Percentiles rank a stretch among this genome's conserved stretches.
Evolutionary conservation across 2,113 vertebrate species (phyloP).

Genomic region (Lepus timidus): DNA sequence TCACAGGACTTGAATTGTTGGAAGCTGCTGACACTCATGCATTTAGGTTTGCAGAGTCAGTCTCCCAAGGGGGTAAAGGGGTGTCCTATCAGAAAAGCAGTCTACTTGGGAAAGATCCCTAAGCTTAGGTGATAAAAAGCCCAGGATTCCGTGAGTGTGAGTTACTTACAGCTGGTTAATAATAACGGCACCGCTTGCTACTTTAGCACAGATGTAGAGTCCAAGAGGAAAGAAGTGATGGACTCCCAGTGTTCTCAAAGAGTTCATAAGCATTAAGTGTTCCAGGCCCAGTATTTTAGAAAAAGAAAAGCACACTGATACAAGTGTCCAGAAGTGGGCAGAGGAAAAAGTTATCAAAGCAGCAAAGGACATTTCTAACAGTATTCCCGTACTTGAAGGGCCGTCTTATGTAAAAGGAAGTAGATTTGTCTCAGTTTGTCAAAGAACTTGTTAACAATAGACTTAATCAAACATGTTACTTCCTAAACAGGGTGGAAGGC

Average conservation of each 20-base stretch:
- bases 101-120: not conserved
- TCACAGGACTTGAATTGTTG: not conserved
- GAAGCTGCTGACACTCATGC: not conserved
- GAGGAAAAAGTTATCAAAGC: not conserved
- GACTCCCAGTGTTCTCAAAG: not conserved
- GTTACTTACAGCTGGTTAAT: not conserved
- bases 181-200: not conserved
- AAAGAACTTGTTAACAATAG: conserved; percentile 15
- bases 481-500: not conserved
- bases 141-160: not conserved
- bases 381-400: not conserved
- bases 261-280: not conserved
- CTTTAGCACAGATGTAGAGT: not conserved
- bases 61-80: not conserved
- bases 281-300: not conserved
- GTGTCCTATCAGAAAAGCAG: not conserved
- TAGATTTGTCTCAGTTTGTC: conserved; percentile 5
- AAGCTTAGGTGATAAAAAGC: not conserved
- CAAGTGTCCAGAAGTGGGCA: not conserved
- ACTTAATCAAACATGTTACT: not conserved
- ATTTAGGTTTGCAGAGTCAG: not conserved
- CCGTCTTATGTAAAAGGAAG: not conserved
- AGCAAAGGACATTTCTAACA: not conserved
- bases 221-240: not conserved
- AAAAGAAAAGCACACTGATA: too few relatives aligned